phyloP scores from a whole-genome alignment of 2,113 vertebrate species.

The Dipodomys spectabilis region DNA sequence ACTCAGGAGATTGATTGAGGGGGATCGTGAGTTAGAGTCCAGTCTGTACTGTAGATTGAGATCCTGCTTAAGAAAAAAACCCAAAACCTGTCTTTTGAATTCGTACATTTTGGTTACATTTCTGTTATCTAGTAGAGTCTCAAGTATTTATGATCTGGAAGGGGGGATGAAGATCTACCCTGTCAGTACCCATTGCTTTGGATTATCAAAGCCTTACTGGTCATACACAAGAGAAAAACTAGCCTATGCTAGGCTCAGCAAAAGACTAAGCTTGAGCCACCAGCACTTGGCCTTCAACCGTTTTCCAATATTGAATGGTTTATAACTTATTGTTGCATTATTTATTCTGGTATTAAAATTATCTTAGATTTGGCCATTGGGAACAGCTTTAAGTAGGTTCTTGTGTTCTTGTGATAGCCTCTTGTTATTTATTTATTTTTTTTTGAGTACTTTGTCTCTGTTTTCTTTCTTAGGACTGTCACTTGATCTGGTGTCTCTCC shows the following conservation, averaged over 20 bases:
- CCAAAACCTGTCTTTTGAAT: too few species aligned
- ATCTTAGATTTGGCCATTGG: not conserved
- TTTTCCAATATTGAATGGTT: not conserved
- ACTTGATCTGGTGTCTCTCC: not conserved
- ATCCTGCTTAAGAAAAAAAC: too few species aligned
- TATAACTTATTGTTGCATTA: not conserved
- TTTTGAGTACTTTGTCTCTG: not conserved
- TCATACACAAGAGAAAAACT: not conserved
- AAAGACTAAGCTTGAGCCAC: not conserved
- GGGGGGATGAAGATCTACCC: not conserved
- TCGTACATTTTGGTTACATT: not conserved
- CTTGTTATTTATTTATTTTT: not conserved
- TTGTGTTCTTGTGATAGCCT: not conserved
- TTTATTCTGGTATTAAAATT: not conserved
- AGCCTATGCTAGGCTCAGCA: not conserved
- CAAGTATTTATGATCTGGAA: not conserved
- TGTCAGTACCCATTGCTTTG: not conserved
- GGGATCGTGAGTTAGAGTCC: too few species aligned
- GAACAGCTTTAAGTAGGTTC: not conserved
- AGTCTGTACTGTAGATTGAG: too few species aligned
- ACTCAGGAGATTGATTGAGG: too few species aligned
- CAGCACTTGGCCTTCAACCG: too few species aligned
- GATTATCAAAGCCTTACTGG: not conserved
- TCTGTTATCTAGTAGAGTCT: not conserved
- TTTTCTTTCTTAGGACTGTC: not conserved